Percentiles rank a stretch among this genome's conserved stretches.
Conservation (phyloP, 2,888 invertebrate genomes). For the Mesorhabditis spiculigera region DNA sequence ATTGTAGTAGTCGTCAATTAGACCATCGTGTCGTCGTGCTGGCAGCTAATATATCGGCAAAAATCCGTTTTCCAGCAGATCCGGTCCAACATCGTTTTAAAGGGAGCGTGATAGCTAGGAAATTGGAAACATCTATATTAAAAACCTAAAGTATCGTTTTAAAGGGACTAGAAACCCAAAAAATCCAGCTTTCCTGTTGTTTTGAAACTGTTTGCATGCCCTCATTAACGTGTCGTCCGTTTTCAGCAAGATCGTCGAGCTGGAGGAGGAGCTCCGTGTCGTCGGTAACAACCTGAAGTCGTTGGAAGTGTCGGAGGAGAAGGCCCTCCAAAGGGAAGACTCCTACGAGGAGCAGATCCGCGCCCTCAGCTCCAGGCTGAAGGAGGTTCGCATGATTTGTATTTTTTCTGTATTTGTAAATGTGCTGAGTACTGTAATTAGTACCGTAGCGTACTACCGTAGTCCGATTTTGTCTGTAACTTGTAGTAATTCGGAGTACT, state of each 20-base stretch:
- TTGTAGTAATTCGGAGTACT: neutral
- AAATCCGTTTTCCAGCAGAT: too few species aligned
- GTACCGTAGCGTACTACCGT: neutral
- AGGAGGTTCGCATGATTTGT: slow-evolving; percentile 72
- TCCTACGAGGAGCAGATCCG: slow-evolving; percentile 85
- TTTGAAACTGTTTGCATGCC: too few species aligned
- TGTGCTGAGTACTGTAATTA: neutral
- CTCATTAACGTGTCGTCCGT: neutral
- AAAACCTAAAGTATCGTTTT: too few species aligned
- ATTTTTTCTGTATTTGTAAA: too few species aligned
- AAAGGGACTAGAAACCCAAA: too few species aligned
- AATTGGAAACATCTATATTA: too few species aligned
- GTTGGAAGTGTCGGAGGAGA: slow-evolving; percentile 98
- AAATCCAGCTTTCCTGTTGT: too few species aligned
- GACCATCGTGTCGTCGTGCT: too few species aligned
- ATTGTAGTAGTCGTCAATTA: too few species aligned
- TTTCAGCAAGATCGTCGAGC: slow-evolving; percentile 90
- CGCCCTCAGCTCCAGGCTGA: slow-evolving; percentile 80
- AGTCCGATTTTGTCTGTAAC: neutral
- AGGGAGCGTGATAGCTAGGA: too few species aligned
- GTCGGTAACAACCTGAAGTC: slow-evolving; percentile 99
- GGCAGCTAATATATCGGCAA: too few species aligned
- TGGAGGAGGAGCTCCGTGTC: slow-evolving; percentile 98
- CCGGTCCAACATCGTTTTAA: too few species aligned
- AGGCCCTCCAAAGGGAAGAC: slow-evolving; percentile 94